Base-by-base conservation (phyloP, 1,140 invertebrate genomes). In the Gonatopus flavifemur region DNA sequence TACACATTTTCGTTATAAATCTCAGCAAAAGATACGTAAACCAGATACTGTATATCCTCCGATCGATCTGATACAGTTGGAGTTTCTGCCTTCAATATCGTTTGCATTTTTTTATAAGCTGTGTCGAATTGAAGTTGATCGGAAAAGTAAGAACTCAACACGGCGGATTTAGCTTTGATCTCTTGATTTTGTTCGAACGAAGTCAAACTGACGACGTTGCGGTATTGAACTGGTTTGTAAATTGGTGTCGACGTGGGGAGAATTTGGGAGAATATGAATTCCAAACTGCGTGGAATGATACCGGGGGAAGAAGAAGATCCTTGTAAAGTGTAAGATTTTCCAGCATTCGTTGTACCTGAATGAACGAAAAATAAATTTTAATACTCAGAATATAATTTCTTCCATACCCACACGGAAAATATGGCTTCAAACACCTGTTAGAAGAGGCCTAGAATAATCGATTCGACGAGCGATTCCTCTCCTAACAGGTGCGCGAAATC, bases 1-100 rank as follows among this genome's bases (percentile, higher is more conserved):
- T 88, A 93, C 0, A 96, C 85, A 3, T 84, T 82, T 72, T 97
- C 95, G 77, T 97, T 97, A 69, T 98, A 97, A 28, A 98, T 91
- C 76, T 98, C 94, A 2, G 87, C 87, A 74, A 94, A 96, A 1
- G 90, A 92, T 1, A 96, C 83, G 91, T 93, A 94, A 1, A 93
- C 79, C 31, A 76, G 67, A 35, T 80, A 77, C 16, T 69, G 55
- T 7, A 74, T 59, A 49, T 72, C 53, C 8, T 49, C 25, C 8
- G 59, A 49, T 22, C 71, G 40, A 39, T 59, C 70, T 2, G 70
- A 10, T 10, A 52, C 59, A 8, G 63, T 62, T 18, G 67, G 65
- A 7, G 66, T 66, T 50, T 80, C 79, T 7, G 68, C 57, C 28
- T 76, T 66, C 0, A 84, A 62, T 3, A 75, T 63, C 43, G 78